phyloP scores from a whole-genome alignment of 2,797 vertebrate genomes.

The Lacerta viridis region DNA sequence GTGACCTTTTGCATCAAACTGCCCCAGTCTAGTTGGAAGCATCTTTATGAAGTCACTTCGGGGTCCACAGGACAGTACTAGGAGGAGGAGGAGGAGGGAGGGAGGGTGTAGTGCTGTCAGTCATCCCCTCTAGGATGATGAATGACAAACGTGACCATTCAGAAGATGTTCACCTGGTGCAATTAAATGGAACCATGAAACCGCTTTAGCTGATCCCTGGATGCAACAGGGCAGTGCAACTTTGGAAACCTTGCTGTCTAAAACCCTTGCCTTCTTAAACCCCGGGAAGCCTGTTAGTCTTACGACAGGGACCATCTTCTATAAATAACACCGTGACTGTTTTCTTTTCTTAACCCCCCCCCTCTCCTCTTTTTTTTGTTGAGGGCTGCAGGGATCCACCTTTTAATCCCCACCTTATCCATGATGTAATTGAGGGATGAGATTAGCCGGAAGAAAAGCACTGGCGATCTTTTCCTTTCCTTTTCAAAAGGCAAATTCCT shows the following conservation, averaged over 20 bases:
- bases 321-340: neutral
- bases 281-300: neutral
- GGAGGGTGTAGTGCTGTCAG: neutral
- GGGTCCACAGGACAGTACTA: neutral
- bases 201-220: neutral
- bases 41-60: neutral
- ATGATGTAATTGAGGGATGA: conserved; percentile 2
- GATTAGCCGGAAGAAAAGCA: conserved; percentile 43
- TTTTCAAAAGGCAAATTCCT: conserved; percentile 41
- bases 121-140: neutral
- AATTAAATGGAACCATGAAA: neutral
- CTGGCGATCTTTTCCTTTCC: neutral
- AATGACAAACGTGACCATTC: neutral
- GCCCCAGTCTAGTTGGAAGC: too few species aligned
- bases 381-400: conserved; percentile 7
- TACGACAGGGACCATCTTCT: neutral
- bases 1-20: neutral
- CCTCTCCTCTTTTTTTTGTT: conserved; percentile 14
- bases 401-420: conserved; percentile 8
- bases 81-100: neutral
- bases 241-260: neutral
- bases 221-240: conserved; percentile 22
- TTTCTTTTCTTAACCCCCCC: too few species aligned
- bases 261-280: neutral
- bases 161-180: neutral